phyloP scores from a whole-genome alignment of 1,140 invertebrate species.

The Drosophila saltans region DNA sequence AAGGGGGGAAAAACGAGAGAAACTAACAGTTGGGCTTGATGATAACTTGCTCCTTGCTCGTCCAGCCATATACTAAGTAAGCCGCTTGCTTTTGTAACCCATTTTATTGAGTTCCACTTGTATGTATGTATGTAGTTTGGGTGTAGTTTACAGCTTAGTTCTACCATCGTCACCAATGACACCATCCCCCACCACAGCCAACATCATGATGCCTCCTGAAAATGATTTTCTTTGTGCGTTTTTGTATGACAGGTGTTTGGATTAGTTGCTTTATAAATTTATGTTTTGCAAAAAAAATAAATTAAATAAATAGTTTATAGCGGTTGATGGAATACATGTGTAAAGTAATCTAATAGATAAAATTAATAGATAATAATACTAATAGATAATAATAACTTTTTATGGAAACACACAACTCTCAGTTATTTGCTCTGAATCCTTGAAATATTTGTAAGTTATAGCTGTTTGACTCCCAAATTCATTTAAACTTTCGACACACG shows the following conservation, averaged over 20 bases:
- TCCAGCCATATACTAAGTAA: constrained; percentile 26
- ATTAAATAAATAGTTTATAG: too few relatives aligned
- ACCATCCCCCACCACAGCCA: not conserved
- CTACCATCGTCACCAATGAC: constrained; percentile 12
- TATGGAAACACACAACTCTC: too few relatives aligned
- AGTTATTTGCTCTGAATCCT: too few relatives aligned
- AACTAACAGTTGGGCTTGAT: constrained; percentile 12
- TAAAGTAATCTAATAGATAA: too few relatives aligned
- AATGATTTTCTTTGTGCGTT: too few relatives aligned
- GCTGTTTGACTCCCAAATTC: too few relatives aligned
- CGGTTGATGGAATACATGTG: too few relatives aligned
- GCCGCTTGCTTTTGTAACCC: constrained; percentile 38
- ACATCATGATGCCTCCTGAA: not conserved
- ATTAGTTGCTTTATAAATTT: not conserved
- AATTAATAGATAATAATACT: too few relatives aligned
- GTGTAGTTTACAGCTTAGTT: constrained; percentile 52
- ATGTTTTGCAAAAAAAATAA: not conserved
- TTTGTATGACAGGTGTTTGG: not conserved
- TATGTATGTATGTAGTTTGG: constrained; percentile 21
- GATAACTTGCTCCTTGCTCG: not conserved
- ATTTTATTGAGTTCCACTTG: constrained; percentile 6
- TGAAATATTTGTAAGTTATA: too few relatives aligned
- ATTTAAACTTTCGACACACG: too few relatives aligned
- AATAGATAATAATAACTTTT: too few relatives aligned
- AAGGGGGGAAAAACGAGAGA: not conserved